Evolutionary conservation across 2,888 invertebrate species (phyloP).

Genomic region (Chloroclysta siterata): DNA sequence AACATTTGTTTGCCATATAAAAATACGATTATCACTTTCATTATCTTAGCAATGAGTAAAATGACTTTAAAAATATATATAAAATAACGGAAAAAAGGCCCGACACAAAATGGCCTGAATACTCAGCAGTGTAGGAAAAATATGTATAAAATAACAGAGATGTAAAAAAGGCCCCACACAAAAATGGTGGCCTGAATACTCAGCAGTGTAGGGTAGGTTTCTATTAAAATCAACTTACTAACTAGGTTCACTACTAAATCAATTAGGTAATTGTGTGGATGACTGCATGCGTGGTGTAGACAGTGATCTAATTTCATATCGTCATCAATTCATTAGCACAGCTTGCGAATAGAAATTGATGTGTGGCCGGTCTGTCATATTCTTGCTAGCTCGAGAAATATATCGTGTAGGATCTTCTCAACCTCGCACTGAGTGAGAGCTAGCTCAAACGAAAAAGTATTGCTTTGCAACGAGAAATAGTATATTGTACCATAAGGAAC

Average conservation of each 20-base stretch:
- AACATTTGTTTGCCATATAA: too few relatives aligned
- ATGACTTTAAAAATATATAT: too few relatives aligned
- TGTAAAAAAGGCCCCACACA: neutral
- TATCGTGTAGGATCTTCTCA: too few relatives aligned
- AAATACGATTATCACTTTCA: too few relatives aligned
- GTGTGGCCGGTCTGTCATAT: slow-evolving; percentile 7
- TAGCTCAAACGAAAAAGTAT: too few relatives aligned
- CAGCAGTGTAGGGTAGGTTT: neutral
- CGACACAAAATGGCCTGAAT: too few relatives aligned
- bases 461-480: too few relatives aligned
- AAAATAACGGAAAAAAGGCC: too few relatives aligned
- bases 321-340: slow-evolving; percentile 37
- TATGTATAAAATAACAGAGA: neutral
- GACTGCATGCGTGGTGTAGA: slow-evolving; percentile 26
- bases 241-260: slow-evolving; percentile 30
- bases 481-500: too few relatives aligned
- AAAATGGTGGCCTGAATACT: neutral
- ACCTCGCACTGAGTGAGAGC: too few relatives aligned
- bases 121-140: too few relatives aligned
- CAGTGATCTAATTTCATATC: slow-evolving; percentile 40
- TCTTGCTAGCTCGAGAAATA: slow-evolving; percentile 1
- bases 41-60: too few relatives aligned
- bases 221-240: slow-evolving; percentile 10
- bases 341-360: slow-evolving; percentile 20
- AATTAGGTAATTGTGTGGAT: slow-evolving; percentile 31